phyloP scores from a whole-genome alignment of 2,113 vertebrate species.

The Gadus macrocephalus region DNA sequence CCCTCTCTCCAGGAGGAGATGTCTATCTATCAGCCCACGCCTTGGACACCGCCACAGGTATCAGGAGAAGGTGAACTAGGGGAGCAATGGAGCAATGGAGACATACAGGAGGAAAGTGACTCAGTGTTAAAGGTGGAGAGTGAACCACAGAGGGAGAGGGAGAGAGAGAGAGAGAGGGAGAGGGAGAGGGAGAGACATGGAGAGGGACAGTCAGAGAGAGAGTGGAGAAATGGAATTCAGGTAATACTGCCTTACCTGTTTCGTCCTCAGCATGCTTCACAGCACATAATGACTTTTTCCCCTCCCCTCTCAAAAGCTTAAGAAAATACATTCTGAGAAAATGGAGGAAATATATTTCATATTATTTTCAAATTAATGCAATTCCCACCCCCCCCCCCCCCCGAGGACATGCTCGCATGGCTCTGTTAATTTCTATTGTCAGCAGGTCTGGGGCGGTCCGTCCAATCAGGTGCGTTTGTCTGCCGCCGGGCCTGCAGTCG shows the following conservation, averaged over 20 bases:
- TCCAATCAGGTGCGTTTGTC: conserved; percentile 62
- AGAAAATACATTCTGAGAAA: conserved; percentile 57
- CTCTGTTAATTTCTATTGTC: conserved; percentile 75
- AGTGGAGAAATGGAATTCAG: conserved; percentile 54
- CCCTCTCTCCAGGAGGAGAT: conserved; percentile 26
- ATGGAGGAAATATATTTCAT: conserved; percentile 60
- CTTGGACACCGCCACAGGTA: background rate
- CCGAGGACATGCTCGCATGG: conserved; percentile 62
- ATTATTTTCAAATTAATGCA: conserved; percentile 37
- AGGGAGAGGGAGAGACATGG: conserved; percentile 1
- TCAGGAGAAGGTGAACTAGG: too few species aligned
- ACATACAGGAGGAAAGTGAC: background rate
- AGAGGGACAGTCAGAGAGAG: conserved; percentile 9
- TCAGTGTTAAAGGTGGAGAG: conserved; percentile 44
- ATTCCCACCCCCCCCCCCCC: conserved; percentile 33
- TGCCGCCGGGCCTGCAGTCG: conserved; percentile 61
- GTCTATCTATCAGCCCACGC: conserved; percentile 62
- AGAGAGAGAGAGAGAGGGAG: conserved; percentile 6
- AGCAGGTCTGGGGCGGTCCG: conserved; percentile 63
- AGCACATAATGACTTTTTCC: conserved; percentile 71
- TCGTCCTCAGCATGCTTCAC: conserved; percentile 62
- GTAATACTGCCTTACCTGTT: conserved; percentile 47
- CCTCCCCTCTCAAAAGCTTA: conserved; percentile 55
- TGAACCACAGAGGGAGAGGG: conserved; percentile 8
- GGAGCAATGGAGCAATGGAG: background rate